Evolutionary conservation across 2,888 invertebrate genomes (phyloP), one percentile per base, ranked within the genome.

Genomic region (Acronicta leporina): DNA sequence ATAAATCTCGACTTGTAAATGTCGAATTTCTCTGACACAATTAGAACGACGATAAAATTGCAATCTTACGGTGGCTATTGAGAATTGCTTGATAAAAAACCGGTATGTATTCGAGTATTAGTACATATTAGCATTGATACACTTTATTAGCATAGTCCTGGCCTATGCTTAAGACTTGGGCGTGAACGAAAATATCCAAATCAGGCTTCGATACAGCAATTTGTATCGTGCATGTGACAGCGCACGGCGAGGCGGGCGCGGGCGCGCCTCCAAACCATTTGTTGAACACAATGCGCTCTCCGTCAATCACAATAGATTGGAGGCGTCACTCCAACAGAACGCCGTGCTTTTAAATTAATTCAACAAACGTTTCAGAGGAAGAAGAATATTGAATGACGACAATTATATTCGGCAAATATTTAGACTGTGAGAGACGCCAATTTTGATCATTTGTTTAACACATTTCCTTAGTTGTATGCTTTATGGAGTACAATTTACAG

Each of bases 251-350:
- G 16, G 30, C 20, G 35, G 16, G 11, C 9, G 51, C 16, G 41
- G 61, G 62, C 53, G 62, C 15, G 43, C 2, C 66, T 5, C 3
- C 38, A 4, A 30, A 6, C 48, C 56, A 63, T 67, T 67, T 63
- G 63, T 56, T 56, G 13, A 7, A n/a, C 69, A 67, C 69, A 67
- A 67, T 68, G 35, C 38, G 10, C 48, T 56, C 68, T 54, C 51
- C 44, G 71, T 65, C 68, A 70, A 55, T 70, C 68, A 64, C 59
- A 52, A 45, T 42, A 64, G 68, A 68, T 54, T 54, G 71, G 40
- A 59, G 50, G 50, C 65, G 59, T 58, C 67, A 43, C n/a, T 6
- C 46, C 58, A 44, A 15, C 59, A 53, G 20, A 4, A 10, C 46
- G 27, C 15, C 47, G 15, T 15, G 51, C 48, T 68, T 43, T 50